Evolutionary conservation across 2,113 vertebrate species (phyloP).

Genomic region (Sakesphorus luctuosus): DNA sequence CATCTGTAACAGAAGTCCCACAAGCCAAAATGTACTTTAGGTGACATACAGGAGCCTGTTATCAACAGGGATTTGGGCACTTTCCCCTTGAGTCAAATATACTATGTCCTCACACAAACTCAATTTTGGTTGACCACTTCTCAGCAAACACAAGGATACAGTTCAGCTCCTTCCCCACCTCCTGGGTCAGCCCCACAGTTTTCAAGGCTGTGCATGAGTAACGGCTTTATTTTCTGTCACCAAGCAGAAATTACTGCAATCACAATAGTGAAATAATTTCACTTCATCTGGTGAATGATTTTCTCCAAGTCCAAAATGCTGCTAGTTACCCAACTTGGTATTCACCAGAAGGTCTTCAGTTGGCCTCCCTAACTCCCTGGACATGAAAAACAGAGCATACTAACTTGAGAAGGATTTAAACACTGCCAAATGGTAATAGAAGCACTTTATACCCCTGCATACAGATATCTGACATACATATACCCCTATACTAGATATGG

Average conservation of each 20-base stretch:
- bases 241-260: background rate
- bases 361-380: background rate
- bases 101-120: background rate
- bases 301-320: background rate
- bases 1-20: background rate
- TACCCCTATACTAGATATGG: background rate
- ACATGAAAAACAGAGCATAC: background rate
- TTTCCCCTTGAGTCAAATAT: background rate
- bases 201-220: background rate
- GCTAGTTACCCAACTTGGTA: background rate
- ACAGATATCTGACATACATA: background rate
- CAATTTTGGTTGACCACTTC: background rate
- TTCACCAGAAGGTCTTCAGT: background rate
- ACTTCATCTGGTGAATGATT: rapidly evolving
- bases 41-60: background rate
- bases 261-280: background rate
- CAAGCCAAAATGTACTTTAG: background rate
- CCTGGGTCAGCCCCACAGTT: background rate
- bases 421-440: background rate
- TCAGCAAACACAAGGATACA: no score
- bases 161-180: background rate
- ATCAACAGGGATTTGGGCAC: background rate
- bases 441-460: background rate
- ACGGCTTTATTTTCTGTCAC: background rate
- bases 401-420: background rate